These are phyloP conservation scores for Gastracanthus pulcherrimus DNA, from an alignment of 2,888 invertebrate species.

Conservation along the genomic window DNA sequence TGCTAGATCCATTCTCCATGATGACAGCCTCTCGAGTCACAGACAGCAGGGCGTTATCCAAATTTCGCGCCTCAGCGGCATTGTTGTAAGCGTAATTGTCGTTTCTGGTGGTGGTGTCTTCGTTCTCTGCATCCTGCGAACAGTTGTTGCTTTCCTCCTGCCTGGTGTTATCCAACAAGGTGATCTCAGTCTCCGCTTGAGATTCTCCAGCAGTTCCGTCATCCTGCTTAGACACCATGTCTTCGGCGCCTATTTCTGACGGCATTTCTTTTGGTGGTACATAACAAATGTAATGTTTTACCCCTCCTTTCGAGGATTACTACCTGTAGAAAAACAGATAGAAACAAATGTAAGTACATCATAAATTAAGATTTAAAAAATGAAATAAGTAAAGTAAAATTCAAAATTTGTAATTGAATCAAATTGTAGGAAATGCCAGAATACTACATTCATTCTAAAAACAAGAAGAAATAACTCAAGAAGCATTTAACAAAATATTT, in stretches of 20 bases:
- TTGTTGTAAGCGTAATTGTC: conserved; percentile 52
- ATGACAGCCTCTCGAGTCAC: conserved; percentile 42
- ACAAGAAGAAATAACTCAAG: no score
- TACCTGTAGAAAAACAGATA: conserved; percentile 24
- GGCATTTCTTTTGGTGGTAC: conserved; percentile 66
- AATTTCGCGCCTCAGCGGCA: conserved; percentile 43
- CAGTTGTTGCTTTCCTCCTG: conserved; percentile 53
- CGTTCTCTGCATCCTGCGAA: conserved; percentile 48
- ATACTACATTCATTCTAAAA: no score
- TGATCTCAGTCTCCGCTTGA: conserved; percentile 58
- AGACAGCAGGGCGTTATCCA: conserved; percentile 44
- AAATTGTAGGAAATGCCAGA: no score
- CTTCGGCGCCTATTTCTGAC: conserved; percentile 65
- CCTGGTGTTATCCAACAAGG: conserved; percentile 49
- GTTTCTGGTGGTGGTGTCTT: conserved; percentile 48
- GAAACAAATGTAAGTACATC: neutral
- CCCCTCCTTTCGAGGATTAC: conserved; percentile 1
- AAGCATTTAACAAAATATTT: no score
- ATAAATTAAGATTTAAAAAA: neutral
- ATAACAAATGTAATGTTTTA: conserved; percentile 31
- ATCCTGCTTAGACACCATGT: conserved; percentile 65
- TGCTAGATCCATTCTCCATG: conserved; percentile 57
- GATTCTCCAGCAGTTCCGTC: conserved; percentile 62
- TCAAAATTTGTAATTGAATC: no score
- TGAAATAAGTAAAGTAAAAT: neutral